Conservation (phyloP, 2,797 vertebrate species). For the Chloroceryle inda region DNA sequence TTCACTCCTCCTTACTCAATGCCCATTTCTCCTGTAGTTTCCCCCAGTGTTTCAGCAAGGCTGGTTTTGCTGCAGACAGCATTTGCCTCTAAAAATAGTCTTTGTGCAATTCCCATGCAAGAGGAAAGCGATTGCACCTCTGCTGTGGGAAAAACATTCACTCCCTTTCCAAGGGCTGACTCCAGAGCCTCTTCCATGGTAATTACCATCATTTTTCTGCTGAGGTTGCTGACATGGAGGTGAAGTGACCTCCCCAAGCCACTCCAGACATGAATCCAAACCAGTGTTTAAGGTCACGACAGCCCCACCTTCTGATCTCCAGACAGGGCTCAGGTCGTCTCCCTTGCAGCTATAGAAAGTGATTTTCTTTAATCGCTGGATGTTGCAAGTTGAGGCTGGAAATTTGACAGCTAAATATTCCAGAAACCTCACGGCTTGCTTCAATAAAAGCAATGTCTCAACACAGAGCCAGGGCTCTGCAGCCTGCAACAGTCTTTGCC, state of each 20-base stretch:
- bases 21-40: background rate
- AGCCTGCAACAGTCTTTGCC: background rate
- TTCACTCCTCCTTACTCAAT: background rate
- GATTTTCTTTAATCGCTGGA: background rate
- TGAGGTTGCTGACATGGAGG: background rate
- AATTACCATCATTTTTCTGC: conserved; percentile 16
- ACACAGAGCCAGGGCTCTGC: background rate
- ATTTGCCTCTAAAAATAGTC: conserved; percentile 38
- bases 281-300: background rate
- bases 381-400: background rate
- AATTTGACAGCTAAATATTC: background rate
- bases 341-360: conserved; percentile 27
- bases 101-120: conserved; percentile 7
- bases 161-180: conserved; percentile 29
- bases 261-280: conserved; percentile 7
- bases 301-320: background rate
- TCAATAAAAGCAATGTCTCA: background rate
- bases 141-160: background rate
- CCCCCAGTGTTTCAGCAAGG: background rate
- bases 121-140: background rate
- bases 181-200: background rate
- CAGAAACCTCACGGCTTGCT: background rate
- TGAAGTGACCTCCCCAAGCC: background rate
- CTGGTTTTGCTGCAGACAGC: background rate
- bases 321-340: background rate